Base-by-base conservation (phyloP, 2,797 vertebrate species). In the Melanogrammus aeglefinus region DNA sequence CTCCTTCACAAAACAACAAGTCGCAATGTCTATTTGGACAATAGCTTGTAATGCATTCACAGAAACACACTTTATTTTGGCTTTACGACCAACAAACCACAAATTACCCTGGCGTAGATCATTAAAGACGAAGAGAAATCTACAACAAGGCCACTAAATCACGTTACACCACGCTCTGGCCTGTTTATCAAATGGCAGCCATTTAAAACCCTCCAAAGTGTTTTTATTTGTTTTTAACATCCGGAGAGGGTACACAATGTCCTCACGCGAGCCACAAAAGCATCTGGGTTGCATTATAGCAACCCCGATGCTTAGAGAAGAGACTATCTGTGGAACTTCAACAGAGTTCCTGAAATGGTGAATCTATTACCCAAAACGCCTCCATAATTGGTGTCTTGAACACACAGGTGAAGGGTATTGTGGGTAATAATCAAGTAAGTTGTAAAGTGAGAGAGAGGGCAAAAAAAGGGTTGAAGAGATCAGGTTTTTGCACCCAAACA, bases 201-300 rank as follows among this genome's bases (percentile, higher is more conserved):
- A 12, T 66, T 66, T 66, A 2, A 66, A 24, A 27, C 10, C 2
- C n/a, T 66, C 63, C 27, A 66, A n/a, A 8, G 2, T 66, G 63
- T 66, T 66, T 66, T 66, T 10, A 66, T 66, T 4, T 66, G 63
- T 12, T 10, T 27, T 27, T 27, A 66, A 66, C 63, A 66, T 66
- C 63, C n/a, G 24, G 63, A 66, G 63, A 66, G n/a, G n/a, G n/a
- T 66, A 27, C 63, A 66, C n/a, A 66, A n/a, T 66, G 63, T 66
- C 63, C 63, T 66, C 0, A 66, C n/a, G 2, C 7, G 18, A 7
- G 51, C 51, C n/a, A 27, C 63, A 27, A 66, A 27, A 27, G 7
- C 63, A 66, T 66, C n/a, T 66, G n/a, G 63, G 63, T 27, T 66
- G 63, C 24, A 27, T 66, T 27, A 66, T 9, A 66, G 21, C 18